phyloP scores from a whole-genome alignment of 2,797 vertebrate genomes.

The Varecia variegata region DNA sequence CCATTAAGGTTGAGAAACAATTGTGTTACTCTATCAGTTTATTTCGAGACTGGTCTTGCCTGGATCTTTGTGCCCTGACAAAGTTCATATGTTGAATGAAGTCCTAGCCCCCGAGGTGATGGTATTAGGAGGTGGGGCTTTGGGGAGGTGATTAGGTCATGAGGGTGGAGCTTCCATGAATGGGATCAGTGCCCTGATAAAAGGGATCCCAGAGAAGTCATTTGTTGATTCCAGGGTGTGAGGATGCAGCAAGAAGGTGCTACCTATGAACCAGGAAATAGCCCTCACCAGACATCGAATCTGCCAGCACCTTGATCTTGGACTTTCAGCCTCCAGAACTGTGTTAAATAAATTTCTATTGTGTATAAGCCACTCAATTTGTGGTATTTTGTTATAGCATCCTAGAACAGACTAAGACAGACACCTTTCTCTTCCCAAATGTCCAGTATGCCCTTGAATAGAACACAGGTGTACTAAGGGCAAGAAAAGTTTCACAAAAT shows the following conservation, averaged over 20 bases:
- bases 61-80: no score
- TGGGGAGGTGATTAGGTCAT: no score
- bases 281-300: not conserved
- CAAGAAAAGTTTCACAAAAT: not conserved
- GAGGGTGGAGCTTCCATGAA: no score
- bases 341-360: not conserved
- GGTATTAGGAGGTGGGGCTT: not conserved
- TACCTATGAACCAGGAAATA: accelerated
- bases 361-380: not conserved
- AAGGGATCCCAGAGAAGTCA: not conserved
- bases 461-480: not conserved
- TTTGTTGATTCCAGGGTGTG: not conserved
- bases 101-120: no score
- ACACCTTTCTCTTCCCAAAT: not conserved
- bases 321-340: not conserved
- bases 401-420: not conserved
- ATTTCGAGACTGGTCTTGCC: not conserved
- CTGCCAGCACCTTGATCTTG: not conserved
- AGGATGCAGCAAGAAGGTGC: not conserved
- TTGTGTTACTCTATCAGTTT: not conserved
- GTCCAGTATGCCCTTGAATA: not conserved
- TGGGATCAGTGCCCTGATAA: not conserved
- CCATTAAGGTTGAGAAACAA: not conserved
- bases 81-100: not conserved
- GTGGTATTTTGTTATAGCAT: not conserved